phyloP scores from a whole-genome alignment of 2,888 invertebrate genomes.

The Eupithecia abbreviata region DNA sequence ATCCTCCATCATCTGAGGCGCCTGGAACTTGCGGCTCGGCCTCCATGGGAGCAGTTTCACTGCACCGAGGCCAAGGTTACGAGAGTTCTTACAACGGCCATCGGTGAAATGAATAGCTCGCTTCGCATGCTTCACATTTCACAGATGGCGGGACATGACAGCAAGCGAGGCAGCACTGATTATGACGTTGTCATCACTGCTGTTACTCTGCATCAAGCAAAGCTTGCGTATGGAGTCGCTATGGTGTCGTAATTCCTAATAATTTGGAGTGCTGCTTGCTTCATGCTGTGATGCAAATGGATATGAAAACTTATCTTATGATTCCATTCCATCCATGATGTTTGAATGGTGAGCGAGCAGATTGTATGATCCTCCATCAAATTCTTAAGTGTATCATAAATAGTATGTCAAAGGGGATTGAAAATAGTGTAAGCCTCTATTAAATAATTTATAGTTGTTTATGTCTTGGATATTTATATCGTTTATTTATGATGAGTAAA shows the following conservation, averaged over 20 bases:
- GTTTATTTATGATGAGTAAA: slow-evolving; percentile 53
- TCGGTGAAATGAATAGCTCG: slow-evolving; percentile 58
- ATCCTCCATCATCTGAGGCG: slow-evolving; percentile 83
- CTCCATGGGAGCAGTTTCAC: slow-evolving; percentile 87
- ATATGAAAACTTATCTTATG: slow-evolving; percentile 45
- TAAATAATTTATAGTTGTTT: slow-evolving; percentile 26
- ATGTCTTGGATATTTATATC: slow-evolving; percentile 35
- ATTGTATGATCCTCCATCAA: slow-evolving; percentile 16
- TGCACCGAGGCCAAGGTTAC: slow-evolving; percentile 77
- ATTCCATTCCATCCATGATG: slow-evolving; percentile 15
- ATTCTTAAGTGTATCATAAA: not conserved
- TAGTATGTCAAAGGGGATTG: slow-evolving; percentile 10
- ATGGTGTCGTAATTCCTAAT: slow-evolving; percentile 55
- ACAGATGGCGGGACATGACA: slow-evolving; percentile 52
- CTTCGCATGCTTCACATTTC: slow-evolving; percentile 41
- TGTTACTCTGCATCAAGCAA: slow-evolving; percentile 69
- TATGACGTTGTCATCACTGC: slow-evolving; percentile 59
- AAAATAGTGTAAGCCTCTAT: slow-evolving; percentile 32
- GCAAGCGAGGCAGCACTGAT: slow-evolving; percentile 65
- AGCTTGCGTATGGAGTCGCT: slow-evolving; percentile 61
- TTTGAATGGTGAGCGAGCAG: slow-evolving; percentile 23
- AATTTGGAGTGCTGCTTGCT: slow-evolving; percentile 60
- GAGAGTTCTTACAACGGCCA: slow-evolving; percentile 60
- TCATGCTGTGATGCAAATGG: slow-evolving; percentile 74
- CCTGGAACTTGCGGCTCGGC: slow-evolving; percentile 87